phyloP scores from a whole-genome alignment of 2,888 invertebrate genomes.

The Lottia gigantea region DNA sequence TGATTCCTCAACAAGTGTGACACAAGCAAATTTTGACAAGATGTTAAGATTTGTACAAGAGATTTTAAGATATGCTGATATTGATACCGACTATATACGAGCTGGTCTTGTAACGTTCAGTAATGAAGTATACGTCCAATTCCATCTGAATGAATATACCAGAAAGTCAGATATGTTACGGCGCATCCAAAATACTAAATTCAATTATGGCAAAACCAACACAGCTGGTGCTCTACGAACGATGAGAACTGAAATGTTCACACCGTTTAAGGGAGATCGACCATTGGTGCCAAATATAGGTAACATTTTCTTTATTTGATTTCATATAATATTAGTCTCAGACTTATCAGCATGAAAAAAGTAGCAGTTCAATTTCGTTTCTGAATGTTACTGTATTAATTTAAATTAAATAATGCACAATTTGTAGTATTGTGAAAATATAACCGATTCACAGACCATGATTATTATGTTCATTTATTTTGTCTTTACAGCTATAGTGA shows the following conservation, averaged over 20 bases:
- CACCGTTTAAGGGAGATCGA: conserved; percentile 50
- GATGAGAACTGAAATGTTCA: conserved; percentile 52
- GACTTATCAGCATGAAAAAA: conserved; percentile 28
- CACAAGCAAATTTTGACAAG: conserved; percentile 42
- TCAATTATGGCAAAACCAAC: conserved; percentile 56
- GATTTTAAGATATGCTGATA: conserved; percentile 49
- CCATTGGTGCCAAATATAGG: conserved; percentile 41
- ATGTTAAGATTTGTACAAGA: conserved; percentile 48
- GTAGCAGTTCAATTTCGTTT: too few relatives aligned
- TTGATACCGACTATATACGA: conserved; percentile 49
- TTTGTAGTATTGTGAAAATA: too few relatives aligned
- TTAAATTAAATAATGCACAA: too few relatives aligned
- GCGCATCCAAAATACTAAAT: conserved; percentile 48
- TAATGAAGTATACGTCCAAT: conserved; percentile 40
- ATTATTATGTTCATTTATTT: too few relatives aligned
- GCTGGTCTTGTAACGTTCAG: conserved; percentile 51
- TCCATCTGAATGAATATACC: conserved; percentile 41
- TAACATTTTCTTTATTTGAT: conserved; percentile 34
- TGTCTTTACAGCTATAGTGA: conserved; percentile 39
- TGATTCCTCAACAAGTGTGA: conserved; percentile 58
- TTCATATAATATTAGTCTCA: conserved; percentile 27
- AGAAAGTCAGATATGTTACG: conserved; percentile 37
- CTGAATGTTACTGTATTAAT: too few relatives aligned
- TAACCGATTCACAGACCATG: too few relatives aligned
- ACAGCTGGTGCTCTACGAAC: conserved; percentile 47